phyloP scores from a whole-genome alignment of 2,113 vertebrate species.

The Serinus canaria region DNA sequence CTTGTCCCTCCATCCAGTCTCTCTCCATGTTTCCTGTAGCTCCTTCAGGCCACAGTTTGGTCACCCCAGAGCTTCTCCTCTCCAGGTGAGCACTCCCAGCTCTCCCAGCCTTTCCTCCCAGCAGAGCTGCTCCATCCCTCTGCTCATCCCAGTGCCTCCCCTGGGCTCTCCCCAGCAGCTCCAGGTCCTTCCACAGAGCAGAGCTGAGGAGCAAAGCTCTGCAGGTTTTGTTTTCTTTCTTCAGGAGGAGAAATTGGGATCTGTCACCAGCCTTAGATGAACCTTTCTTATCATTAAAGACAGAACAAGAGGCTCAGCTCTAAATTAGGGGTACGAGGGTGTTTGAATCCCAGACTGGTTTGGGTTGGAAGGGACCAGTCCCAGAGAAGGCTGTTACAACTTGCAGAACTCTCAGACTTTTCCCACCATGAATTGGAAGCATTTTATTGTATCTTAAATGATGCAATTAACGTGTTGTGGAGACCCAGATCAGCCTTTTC shows the following conservation, averaged over 20 bases:
- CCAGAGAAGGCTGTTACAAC: not conserved
- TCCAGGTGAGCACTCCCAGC: not conserved
- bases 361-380: not conserved
- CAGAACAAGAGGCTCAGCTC: not conserved
- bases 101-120: not conserved
- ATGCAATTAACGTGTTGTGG: fast-evolving
- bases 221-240: not conserved
- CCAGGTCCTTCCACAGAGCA: not conserved
- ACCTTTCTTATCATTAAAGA: not conserved
- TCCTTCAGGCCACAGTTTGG: fast-evolving
- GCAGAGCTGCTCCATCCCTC: not conserved
- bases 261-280: not conserved
- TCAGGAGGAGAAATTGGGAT: not conserved
- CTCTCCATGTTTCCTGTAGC: fast-evolving
- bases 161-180: not conserved
- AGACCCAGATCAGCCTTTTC: not conserved
- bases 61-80: not conserved
- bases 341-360: not conserved
- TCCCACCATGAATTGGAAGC: not conserved
- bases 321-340: fast-evolving
- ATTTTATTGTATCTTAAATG: not conserved
- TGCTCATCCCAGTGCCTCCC: not conserved
- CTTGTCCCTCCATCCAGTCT: fast-evolving
- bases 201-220: not conserved
- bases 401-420: not conserved